Evolutionary conservation across 1,140 invertebrate species (phyloP).

Genomic region (Neodiprion fabricii): DNA sequence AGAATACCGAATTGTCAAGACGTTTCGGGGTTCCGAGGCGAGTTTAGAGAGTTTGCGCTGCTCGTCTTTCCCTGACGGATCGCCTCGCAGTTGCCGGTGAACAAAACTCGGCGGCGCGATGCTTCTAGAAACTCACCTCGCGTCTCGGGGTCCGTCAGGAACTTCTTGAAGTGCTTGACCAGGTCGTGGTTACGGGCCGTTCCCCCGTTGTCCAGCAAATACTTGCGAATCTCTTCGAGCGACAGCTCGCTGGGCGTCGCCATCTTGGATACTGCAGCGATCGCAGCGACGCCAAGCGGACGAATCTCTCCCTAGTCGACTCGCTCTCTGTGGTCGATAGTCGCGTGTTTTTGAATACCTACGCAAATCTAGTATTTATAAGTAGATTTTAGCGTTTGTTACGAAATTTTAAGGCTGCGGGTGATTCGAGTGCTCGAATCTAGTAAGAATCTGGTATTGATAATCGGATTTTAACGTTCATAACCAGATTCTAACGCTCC

Average conservation of each 20-base stretch:
- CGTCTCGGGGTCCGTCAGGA: conserved; percentile 79
- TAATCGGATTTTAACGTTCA: too few species aligned
- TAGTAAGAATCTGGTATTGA: too few species aligned
- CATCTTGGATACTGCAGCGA: conserved; percentile 62
- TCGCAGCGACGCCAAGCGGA: conserved; percentile 22
- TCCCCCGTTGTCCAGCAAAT: conserved; percentile 82
- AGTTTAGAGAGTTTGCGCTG: background rate
- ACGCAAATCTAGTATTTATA: too few species aligned
- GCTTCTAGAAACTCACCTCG: conserved; percentile 67
- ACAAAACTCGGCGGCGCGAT: background rate
- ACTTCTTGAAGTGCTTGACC: conserved; percentile 87
- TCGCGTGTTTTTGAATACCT: background rate
- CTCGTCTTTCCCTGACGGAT: background rate
- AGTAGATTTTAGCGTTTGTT: too few species aligned
- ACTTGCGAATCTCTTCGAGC: conserved; percentile 82
- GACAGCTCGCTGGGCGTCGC: conserved; percentile 75
- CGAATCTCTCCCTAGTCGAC: conserved; percentile 22
- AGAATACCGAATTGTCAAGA: conserved; percentile 34
- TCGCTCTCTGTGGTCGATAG: background rate
- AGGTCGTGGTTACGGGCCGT: conserved; percentile 87
- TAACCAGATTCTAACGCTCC: too few species aligned
- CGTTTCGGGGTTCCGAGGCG: too few species aligned
- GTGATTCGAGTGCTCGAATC: too few species aligned
- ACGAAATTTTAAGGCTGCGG: too few species aligned
- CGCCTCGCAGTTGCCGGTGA: background rate